These are phyloP conservation scores for Plusia festucae DNA, from an alignment of 2,888 invertebrate species.

Conservation along the genomic window DNA sequence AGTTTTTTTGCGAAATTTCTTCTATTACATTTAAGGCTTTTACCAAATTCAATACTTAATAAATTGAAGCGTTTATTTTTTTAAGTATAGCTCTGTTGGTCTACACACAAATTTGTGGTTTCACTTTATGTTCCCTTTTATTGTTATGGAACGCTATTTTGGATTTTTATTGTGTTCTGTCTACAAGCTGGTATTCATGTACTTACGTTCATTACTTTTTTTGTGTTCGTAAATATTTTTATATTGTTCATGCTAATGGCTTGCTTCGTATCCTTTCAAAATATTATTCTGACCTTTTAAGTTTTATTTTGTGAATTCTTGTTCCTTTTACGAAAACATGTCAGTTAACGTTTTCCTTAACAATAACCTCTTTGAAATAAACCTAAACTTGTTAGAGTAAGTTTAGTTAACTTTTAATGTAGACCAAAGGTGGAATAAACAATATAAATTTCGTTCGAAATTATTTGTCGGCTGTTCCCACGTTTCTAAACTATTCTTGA, in stretches of 20 bases:
- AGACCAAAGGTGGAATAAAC: too few relatives aligned
- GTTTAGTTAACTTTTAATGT: too few relatives aligned
- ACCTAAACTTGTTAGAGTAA: too few relatives aligned
- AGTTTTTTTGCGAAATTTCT: neutral
- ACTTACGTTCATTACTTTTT: conserved; percentile 30
- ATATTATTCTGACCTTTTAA: neutral
- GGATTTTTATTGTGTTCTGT: conserved; percentile 53
- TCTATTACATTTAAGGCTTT: conserved; percentile 6
- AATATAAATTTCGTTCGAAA: too few relatives aligned
- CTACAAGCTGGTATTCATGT: conserved; percentile 37
- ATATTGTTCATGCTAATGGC: neutral
- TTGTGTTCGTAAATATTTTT: conserved; percentile 10
- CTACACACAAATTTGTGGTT: conserved; percentile 55
- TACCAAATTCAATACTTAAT: conserved; percentile 49
- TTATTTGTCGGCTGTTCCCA: too few relatives aligned
- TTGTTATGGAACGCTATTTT: conserved; percentile 59
- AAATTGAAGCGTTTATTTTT: conserved; percentile 52
- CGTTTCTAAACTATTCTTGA: too few relatives aligned
- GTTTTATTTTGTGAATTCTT: neutral
- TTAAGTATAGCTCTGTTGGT: conserved; percentile 42
- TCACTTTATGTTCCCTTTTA: conserved; percentile 53
- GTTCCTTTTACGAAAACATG: too few relatives aligned
- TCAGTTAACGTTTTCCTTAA: too few relatives aligned
- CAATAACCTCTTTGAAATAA: too few relatives aligned
- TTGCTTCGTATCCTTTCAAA: neutral